Evolutionary conservation across 2,888 invertebrate genomes (phyloP).

Genomic region (Drosophila fulvimacula): DNA sequence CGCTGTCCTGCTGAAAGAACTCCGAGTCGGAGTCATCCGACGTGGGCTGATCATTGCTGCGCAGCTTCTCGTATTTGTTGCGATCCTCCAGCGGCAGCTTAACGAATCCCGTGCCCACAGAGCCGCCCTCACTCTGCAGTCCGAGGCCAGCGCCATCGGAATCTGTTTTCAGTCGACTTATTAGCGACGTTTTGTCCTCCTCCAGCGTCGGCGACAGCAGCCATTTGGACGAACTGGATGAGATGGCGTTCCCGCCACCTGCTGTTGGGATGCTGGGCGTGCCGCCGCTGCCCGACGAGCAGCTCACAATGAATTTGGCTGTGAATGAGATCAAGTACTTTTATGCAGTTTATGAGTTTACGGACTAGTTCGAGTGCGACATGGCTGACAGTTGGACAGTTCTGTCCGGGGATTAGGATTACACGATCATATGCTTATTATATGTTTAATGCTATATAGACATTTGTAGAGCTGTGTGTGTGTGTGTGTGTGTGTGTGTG

Average conservation of each 20-base stretch:
- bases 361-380: conserved; percentile 39
- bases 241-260: conserved; percentile 58
- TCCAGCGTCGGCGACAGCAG: conserved; percentile 84
- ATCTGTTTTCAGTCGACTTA: conserved; percentile 81
- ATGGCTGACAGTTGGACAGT: conserved; percentile 19
- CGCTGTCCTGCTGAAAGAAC: conserved; percentile 83
- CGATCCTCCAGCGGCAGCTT: conserved; percentile 89
- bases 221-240: conserved; percentile 84
- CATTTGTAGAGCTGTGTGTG: background rate
- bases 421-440: conserved; percentile 14
- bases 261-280: conserved; percentile 41
- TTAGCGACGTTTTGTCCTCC: conserved; percentile 84
- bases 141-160: conserved; percentile 71
- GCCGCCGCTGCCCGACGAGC: conserved; percentile 54
- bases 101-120: conserved; percentile 85
- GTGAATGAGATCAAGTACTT: conserved; percentile 83
- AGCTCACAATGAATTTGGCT: conserved; percentile 72
- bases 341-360: conserved; percentile 84
- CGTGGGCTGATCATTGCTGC: conserved; percentile 87
- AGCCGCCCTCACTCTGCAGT: conserved; percentile 18
- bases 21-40: conserved; percentile 86
- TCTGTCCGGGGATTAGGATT: conserved; percentile 18
- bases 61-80: conserved; percentile 91
- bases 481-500: conserved; percentile 2
- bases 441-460: conserved; percentile 6